A percentile compares a stretch with the other conserved stretches of the same genome.
These are phyloP conservation scores for Pseudomugil tenellus DNA, from an alignment of 2,797 vertebrate species.

Conservation along the genomic window DNA sequence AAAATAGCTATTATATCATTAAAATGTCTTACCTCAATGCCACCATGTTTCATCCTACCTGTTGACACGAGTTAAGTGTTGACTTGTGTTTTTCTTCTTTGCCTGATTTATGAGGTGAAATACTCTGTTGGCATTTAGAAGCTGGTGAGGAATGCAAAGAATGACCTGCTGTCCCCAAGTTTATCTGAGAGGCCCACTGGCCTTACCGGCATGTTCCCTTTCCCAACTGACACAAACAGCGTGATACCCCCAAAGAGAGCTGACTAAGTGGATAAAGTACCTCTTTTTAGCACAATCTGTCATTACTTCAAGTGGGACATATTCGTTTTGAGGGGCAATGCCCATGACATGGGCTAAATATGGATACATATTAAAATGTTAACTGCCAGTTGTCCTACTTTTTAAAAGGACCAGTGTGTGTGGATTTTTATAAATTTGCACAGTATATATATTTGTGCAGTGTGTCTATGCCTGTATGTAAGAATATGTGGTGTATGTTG, in stretches of 20 bases:
- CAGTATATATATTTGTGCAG: not conserved
- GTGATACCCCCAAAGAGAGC: slow-evolving; percentile 71
- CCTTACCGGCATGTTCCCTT: slow-evolving; percentile 41
- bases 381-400: slow-evolving; percentile 19
- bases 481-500: slow-evolving; percentile 31
- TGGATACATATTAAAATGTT: slow-evolving; percentile 35
- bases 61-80: slow-evolving; percentile 46
- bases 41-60: slow-evolving; percentile 40
- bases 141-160: slow-evolving; percentile 42
- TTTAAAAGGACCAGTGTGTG: slow-evolving; percentile 1
- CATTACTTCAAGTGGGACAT: slow-evolving; percentile 63
- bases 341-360: slow-evolving; percentile 57
- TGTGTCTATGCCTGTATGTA: not conserved
- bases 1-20: slow-evolving; percentile 15
- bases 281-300: slow-evolving; percentile 76
- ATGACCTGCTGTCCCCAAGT: slow-evolving; percentile 58
- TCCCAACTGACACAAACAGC: slow-evolving; percentile 28
- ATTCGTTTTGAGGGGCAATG: slow-evolving; percentile 55
- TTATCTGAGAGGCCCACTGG: slow-evolving; percentile 37
- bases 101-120: slow-evolving; percentile 36
- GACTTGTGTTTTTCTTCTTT: slow-evolving; percentile 9
- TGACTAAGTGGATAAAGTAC: slow-evolving; percentile 53
- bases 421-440: no score
- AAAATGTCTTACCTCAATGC: slow-evolving; percentile 27
- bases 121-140: slow-evolving; percentile 32